Conservation (phyloP, 2,888 invertebrate species). For the Caenorhabditis uteleia region DNA sequence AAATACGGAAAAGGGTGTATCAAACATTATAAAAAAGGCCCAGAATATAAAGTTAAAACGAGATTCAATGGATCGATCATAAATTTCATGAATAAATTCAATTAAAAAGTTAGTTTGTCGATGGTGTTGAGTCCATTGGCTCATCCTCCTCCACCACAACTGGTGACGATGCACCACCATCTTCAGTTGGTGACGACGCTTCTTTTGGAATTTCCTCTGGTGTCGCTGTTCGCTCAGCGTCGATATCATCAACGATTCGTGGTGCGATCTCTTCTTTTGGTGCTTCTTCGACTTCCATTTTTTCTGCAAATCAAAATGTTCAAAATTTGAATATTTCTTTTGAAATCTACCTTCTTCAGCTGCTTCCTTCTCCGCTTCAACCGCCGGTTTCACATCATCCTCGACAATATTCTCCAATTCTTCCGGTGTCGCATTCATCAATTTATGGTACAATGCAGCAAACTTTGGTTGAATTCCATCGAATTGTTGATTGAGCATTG, state of each 20-base stretch:
- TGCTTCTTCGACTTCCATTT: background rate
- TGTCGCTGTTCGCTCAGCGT: background rate
- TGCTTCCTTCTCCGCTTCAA: slow-evolving; percentile 1
- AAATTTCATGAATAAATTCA: too few species aligned
- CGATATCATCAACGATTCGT: background rate
- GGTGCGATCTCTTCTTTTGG: background rate
- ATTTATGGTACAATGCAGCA: slow-evolving; percentile 43
- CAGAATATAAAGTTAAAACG: background rate
- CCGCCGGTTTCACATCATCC: background rate
- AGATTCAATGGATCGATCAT: background rate
- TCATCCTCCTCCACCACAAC: background rate
- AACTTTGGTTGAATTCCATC: slow-evolving; percentile 67
- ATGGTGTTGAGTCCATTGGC: background rate
- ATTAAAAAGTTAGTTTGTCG: too few species aligned
- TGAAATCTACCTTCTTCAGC: background rate
- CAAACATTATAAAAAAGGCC: background rate
- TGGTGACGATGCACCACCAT: too few species aligned
- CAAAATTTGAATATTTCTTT: too few species aligned
- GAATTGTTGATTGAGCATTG: slow-evolving; percentile 53
- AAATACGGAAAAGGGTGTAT: too few species aligned
- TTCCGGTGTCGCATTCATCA: background rate
- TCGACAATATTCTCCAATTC: background rate
- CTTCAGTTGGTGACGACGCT: background rate
- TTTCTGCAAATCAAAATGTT: too few species aligned
- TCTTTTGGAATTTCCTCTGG: background rate